Evolutionary conservation across 1,140 invertebrate genomes (phyloP).

Genomic region (roundworm (Caenorhabditis elegans)): DNA sequence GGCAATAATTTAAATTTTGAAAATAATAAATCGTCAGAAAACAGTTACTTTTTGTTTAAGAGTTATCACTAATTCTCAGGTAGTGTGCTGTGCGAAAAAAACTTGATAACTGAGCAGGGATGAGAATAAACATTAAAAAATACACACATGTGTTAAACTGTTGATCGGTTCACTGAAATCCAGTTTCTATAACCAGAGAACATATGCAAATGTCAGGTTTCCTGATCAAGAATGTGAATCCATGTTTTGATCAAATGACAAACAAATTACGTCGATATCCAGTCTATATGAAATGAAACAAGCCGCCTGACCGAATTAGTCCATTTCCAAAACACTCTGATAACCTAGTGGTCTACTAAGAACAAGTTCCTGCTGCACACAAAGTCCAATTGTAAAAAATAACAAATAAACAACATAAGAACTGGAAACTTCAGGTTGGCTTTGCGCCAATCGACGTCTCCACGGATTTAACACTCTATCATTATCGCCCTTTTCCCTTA

Average conservation of each 20-base stretch:
- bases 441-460: neutral
- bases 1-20: too few relatives aligned
- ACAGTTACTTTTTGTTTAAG: too few relatives aligned
- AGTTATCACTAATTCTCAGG: too few relatives aligned
- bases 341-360: constrained; percentile 8
- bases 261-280: neutral
- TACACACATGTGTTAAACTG: too few relatives aligned
- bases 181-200: neutral
- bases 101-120: too few relatives aligned
- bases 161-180: too few relatives aligned
- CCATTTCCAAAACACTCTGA: neutral
- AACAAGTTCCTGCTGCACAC: neutral
- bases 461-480: neutral
- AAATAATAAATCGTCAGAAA: too few relatives aligned
- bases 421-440: neutral
- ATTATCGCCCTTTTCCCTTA: neutral
- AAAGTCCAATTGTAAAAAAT: neutral
- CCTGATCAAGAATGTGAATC: neutral
- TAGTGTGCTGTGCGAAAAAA: too few relatives aligned
- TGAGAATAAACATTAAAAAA: too few relatives aligned
- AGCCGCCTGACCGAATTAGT: neutral
- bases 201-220: neutral
- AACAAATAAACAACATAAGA: neutral
- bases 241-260: too few relatives aligned
- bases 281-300: neutral